A percentile compares a stretch with the other conserved stretches of the same genome.
Conservation (phyloP, 2,113 vertebrate species). For the Lethenteron camtschaticum region DNA sequence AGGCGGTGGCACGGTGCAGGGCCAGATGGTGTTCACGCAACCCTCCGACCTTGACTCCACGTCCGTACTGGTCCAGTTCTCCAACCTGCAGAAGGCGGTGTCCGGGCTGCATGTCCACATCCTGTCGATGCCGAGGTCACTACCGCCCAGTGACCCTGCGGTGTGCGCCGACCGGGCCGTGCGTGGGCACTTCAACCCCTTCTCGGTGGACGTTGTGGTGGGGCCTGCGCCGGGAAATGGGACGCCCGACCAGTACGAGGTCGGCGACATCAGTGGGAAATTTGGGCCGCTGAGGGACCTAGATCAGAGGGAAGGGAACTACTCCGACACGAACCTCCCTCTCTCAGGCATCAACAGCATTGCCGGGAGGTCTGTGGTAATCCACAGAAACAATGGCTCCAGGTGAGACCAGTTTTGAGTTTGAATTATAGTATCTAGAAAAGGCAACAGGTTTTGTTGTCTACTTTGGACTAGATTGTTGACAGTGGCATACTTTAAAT, state of each 20-base stretch:
- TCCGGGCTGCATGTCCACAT: conserved; percentile 32
- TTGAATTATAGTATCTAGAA: too few species aligned
- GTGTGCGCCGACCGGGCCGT: conserved; percentile 28
- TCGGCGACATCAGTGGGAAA: conserved; percentile 39
- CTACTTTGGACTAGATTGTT: too few species aligned
- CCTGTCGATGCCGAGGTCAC: conserved; percentile 18
- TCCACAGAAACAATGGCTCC: conserved; percentile 25
- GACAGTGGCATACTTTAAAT: too few species aligned
- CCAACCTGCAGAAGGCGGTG: conserved; percentile 16
- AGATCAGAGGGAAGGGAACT: conserved; percentile 10
- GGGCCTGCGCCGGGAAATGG: conserved; percentile 24
- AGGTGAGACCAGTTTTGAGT: conserved; percentile 21
- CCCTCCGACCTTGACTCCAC: conserved; percentile 23
- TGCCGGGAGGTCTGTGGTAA: conserved; percentile 28
- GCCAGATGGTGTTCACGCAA: conserved; percentile 22
- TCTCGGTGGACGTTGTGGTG: conserved; percentile 15
- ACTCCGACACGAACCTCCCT: conserved; percentile 23
- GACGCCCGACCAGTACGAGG: conserved; percentile 35
- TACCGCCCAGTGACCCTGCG: not conserved
- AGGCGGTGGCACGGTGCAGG: conserved; percentile 16
- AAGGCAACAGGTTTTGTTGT: too few species aligned
- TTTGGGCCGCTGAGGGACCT: conserved; percentile 22
- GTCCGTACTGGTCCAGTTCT: conserved; percentile 19
- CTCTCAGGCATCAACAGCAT: conserved; percentile 28
- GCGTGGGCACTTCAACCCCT: conserved; percentile 33